Evolutionary conservation across 2,888 invertebrate genomes (phyloP), one percentile per base, ranked within the genome.

Genomic region (Dasypolia templi): DNA sequence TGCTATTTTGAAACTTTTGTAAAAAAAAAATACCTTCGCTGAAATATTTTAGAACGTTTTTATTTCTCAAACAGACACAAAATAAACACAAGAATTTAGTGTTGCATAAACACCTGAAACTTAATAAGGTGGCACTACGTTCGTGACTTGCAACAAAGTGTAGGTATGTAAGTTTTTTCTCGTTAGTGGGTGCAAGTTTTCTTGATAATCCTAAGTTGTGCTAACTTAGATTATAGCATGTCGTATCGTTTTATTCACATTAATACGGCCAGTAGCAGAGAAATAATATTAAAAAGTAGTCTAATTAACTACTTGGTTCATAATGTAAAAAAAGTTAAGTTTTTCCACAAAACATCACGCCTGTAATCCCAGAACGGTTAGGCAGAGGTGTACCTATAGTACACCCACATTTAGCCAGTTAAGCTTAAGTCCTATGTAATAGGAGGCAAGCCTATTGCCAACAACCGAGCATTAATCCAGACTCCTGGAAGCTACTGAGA

Each of bases 161-260:
- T 62, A 68, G 55, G 72, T 62, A 68, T 58, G 72, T 65, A 65
- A 70, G 76, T 77, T 82, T 83, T 82, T 83, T 83, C 81, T 61
- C 29, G 62, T 77, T 81, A 77, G 56, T 65, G n/a, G 32, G 69
- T 72, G 75, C 74, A 81, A 83, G 84, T 83, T 83, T 83, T 69
- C 84, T 76, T 72, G 73, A 84, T 84, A 84, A 84, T 81, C 56
- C 73, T 72, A 56, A 76, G 58, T 72, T 72, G 59, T 70, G 39
- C 26, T 71, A 66, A 83, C 76, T 83, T 81, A 72, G 75, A 76
- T 74, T 77, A 77, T 76, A 69, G 49, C 39, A 49, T 68, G 73
- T 73, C 62, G 62, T 84, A 69, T 68, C 71, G 51, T 83, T 72
- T n/a, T 77, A 64, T 83, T 79, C 29, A 64, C 69, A 74, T 83